Evolutionary conservation across 2,797 vertebrate species (phyloP).

Genomic region (Spondyliosoma cantharus): DNA sequence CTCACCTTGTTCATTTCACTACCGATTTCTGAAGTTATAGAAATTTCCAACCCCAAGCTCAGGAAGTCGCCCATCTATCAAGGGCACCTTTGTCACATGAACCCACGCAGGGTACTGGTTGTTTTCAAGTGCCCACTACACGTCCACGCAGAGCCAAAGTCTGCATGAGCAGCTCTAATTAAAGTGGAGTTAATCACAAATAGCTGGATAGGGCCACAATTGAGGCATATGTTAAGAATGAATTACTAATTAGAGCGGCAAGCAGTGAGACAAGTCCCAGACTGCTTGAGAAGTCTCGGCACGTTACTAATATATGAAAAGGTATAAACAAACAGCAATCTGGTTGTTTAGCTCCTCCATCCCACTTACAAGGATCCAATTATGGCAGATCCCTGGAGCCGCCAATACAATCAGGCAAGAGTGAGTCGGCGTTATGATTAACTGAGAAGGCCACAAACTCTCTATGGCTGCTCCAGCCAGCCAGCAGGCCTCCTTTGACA

Average conservation of each 20-base stretch:
- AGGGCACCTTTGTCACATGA: slow-evolving; percentile 71
- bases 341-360: slow-evolving; percentile 91
- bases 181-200: slow-evolving; percentile 88
- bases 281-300: slow-evolving; percentile 88
- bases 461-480: slow-evolving; percentile 79
- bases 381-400: slow-evolving; percentile 90
- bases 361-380: slow-evolving; percentile 92
- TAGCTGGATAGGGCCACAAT: slow-evolving; percentile 88
- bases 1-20: slow-evolving; percentile 12
- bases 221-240: slow-evolving; percentile 90
- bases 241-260: slow-evolving; percentile 89
- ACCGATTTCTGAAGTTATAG: slow-evolving; percentile 13
- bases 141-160: slow-evolving; percentile 76
- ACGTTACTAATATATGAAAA: slow-evolving; percentile 91
- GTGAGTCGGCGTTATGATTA: slow-evolving; percentile 87
- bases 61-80: slow-evolving; percentile 58
- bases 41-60: slow-evolving; percentile 40
- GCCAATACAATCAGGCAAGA: slow-evolving; percentile 87
- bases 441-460: slow-evolving; percentile 85
- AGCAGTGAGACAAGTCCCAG: slow-evolving; percentile 85
- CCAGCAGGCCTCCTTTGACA: slow-evolving; percentile 77
- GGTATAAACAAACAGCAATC: slow-evolving; percentile 92
- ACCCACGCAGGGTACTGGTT: slow-evolving; percentile 56
- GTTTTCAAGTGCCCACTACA: slow-evolving; percentile 78
- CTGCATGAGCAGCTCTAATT: slow-evolving; percentile 86